Evolutionary conservation across 2,888 invertebrate species (phyloP), one percentile per base, ranked within the genome.

Genomic region (Zygaena filipendulae): DNA sequence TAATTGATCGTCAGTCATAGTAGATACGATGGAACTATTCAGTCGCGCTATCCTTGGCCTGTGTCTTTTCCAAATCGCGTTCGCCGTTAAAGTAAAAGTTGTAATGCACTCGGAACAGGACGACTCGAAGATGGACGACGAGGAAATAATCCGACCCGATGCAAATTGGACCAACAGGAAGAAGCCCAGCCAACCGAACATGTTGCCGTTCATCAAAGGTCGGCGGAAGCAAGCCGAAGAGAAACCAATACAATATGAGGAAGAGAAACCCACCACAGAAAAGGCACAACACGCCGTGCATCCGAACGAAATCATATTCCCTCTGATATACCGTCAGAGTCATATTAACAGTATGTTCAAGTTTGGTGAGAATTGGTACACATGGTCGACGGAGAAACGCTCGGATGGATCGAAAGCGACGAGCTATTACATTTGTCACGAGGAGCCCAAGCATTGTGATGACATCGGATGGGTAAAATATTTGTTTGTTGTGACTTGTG

Each of bases 291-390:
- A 42, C n/a, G 52, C 47, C 9, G 39, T 58, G 31, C 77, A 77
- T 29, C 77, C 75, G 2, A 75, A 75, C 35, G 72, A 75, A 38
- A 45, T 77, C 49, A 56, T 77, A 3, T 77, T 77, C 35, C 71
- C 77, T 0, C 43, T 77, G 30, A 72, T 77, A 35, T 75, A 72
- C 40, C 56, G 53, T 1, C 77, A 77, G 43, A 61, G 36, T 25
- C 74, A 77, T 35, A 60, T 77, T 16, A 75, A 71, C 39, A 74
- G 71, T 38, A 74, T 75, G 75, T 77, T 77, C 38, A 75, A 75
- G 43, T 72, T 72, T 35, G 72, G 70, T 2, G 72, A 68, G 33
- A 74, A 69, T 35, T 77, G 77, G 77, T 77, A 75, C 41, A 77
- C 77, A 11, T 77, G 77, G 77, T 63, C 74, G 2, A 59, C 57